Conservation (phyloP, 2,888 invertebrate species). For the Harpalus rufipes region DNA sequence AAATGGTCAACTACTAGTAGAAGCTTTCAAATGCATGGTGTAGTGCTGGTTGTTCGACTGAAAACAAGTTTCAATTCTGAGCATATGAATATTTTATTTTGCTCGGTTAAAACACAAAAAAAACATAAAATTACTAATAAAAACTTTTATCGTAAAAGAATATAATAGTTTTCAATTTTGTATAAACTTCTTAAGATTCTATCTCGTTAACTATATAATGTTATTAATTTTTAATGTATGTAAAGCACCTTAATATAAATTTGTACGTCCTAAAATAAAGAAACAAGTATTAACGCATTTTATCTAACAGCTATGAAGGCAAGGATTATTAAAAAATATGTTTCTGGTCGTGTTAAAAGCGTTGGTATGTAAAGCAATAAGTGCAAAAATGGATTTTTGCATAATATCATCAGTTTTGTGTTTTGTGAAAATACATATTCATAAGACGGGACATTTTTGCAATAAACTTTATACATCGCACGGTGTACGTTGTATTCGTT, state of each 20-base stretch:
- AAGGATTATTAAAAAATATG: constrained; percentile 9
- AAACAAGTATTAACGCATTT: constrained; percentile 2
- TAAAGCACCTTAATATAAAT: background rate
- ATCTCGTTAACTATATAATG: background rate
- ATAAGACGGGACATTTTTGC: constrained; percentile 34
- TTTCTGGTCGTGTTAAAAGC: background rate
- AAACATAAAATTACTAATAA: background rate
- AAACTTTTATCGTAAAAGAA: background rate
- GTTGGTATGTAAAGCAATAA: constrained; percentile 28
- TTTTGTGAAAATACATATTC: constrained; percentile 41
- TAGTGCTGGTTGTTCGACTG: too few relatives aligned
- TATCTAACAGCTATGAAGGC: background rate
- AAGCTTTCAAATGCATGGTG: too few relatives aligned
- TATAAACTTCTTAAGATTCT: background rate
- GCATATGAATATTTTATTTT: too few relatives aligned
- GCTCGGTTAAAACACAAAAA: background rate
- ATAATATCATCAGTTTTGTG: background rate
- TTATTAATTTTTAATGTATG: constrained; percentile 4
- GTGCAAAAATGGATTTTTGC: constrained; percentile 24
- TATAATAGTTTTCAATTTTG: background rate
- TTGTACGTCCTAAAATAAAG: background rate
- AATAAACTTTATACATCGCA: constrained; percentile 29
- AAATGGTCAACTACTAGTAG: too few relatives aligned
- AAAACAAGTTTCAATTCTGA: too few relatives aligned
- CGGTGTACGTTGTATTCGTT: constrained; percentile 1